A percentile compares a stretch with the other conserved stretches of the same genome.
Conservation (phyloP, 1,140 invertebrate species). For the Drosophila teissieri region DNA sequence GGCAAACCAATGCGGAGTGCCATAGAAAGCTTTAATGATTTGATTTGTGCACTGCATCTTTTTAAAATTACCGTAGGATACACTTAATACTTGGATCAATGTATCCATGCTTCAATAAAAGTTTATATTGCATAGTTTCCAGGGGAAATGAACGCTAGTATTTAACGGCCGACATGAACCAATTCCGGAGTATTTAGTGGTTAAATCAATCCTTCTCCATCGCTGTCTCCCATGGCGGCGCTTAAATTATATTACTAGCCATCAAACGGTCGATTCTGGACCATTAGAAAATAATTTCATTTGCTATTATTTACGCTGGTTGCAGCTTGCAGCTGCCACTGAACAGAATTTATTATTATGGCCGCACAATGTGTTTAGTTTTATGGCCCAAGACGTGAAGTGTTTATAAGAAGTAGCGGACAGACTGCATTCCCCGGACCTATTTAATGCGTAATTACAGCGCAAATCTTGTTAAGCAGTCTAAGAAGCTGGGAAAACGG, state of each 20-base stretch:
- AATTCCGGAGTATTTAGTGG: not conserved
- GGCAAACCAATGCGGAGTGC: no score
- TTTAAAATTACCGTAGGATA: not conserved
- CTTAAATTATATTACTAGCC: conserved; percentile 38
- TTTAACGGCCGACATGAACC: not conserved
- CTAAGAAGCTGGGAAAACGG: conserved; percentile 27
- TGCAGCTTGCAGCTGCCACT: conserved; percentile 52
- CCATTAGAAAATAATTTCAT: conserved; percentile 45
- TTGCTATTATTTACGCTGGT: conserved; percentile 37
- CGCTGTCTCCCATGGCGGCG: not conserved
- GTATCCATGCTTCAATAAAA: not conserved
- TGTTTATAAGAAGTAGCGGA: conserved; percentile 46
- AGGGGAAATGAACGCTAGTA: not conserved
- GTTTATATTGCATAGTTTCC: not conserved
- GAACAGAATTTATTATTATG: conserved; percentile 73
- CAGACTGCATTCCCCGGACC: conserved; percentile 48
- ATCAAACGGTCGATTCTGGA: conserved; percentile 49
- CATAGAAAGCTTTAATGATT: no score
- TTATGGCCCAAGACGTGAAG: conserved; percentile 71
- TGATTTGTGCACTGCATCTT: no score
- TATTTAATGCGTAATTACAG: conserved; percentile 81
- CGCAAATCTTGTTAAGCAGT: conserved; percentile 62
- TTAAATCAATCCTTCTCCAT: not conserved
- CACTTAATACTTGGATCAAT: no score
- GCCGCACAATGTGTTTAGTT: conserved; percentile 76